These are phyloP conservation scores for Indicator maculatus DNA, from an alignment of 2,113 vertebrate species.

Conservation along the genomic window DNA sequence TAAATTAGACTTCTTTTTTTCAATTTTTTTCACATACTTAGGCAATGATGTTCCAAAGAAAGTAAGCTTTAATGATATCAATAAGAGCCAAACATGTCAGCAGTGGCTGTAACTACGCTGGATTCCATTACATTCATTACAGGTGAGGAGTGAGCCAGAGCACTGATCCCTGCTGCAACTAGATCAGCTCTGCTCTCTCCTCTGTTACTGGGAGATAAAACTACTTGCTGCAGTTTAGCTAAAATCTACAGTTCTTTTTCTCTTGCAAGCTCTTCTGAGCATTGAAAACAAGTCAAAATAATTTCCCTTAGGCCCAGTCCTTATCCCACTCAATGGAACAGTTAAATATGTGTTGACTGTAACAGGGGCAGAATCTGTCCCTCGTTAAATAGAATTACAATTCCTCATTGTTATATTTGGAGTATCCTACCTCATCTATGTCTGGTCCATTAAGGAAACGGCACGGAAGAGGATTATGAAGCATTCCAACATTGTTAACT, in stretches of 20 bases:
- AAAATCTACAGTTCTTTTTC: background rate
- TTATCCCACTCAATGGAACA: background rate
- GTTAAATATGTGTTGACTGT: background rate
- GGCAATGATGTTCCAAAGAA: background rate
- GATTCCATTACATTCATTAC: background rate
- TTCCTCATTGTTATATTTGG: background rate
- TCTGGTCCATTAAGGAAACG: constrained; percentile 75
- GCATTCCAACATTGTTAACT: constrained; percentile 89
- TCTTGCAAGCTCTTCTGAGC: background rate
- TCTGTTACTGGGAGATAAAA: rapidly evolving
- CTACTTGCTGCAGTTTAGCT: background rate
- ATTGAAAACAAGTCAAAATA: background rate
- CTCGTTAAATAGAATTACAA: background rate
- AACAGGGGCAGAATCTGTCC: background rate
- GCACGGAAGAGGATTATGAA: constrained; percentile 75
- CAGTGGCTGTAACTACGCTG: background rate
- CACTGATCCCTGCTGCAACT: background rate
- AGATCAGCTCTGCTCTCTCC: background rate
- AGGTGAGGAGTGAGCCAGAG: background rate
- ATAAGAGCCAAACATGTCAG: background rate
- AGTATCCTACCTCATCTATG: constrained; percentile 78
- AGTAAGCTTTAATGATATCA: background rate
- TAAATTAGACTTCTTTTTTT: background rate
- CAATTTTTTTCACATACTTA: background rate
- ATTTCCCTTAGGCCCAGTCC: background rate